Evolutionary conservation across 2,113 vertebrate species (phyloP), one percentile per base, ranked within the genome.

Genomic region (Tyto alba): DNA sequence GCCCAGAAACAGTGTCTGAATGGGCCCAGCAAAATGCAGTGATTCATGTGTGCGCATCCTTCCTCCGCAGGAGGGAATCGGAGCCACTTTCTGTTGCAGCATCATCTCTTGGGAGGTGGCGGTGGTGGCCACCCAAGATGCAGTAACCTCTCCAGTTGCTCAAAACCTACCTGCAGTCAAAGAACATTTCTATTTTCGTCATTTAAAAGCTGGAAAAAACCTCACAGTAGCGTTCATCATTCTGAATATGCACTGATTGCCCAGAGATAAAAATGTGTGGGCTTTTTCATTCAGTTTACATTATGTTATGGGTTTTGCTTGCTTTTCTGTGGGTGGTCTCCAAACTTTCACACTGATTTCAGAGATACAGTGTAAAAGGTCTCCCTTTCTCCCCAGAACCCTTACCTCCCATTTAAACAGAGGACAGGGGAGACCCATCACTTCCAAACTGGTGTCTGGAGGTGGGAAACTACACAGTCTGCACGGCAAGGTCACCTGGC

Each of bases 11-110:
- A 26, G 30, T 3, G 0, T 40, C 4, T 57, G 36, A 18, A 68
- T 52, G 41, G 11, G 16, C 41, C 59, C 8, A 57, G 57, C 6
- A 34, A 36, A 68, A 16, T 21, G 53, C 25, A 27, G 55, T 10
- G 18, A 41, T 67, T 78, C 12, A 2, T 0, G 0, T 72, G 22
- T 50, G 29, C 22, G 23, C 21, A 7, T 84, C 21, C 22, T 48
- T 80, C 55, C 34, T 66, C 1, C 1, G 5, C 41, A 73, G 40
- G 48, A 48, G 22, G 50, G 55, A 56, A 5, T 16, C 1, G 2
- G 19, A 69, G 36, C 38, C 1, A 0, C n/a, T 45, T 74, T 36
- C 52, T 71, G 23, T 17, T 40, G 30, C 67, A 43, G 57, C 63
- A 15, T 15, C 32, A 3, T 19, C 40, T 67, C 67, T 48, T 23